These are phyloP conservation scores for Polydrusus pterygomalis DNA, from an alignment of 2,888 invertebrate species.

Conservation along the genomic window DNA sequence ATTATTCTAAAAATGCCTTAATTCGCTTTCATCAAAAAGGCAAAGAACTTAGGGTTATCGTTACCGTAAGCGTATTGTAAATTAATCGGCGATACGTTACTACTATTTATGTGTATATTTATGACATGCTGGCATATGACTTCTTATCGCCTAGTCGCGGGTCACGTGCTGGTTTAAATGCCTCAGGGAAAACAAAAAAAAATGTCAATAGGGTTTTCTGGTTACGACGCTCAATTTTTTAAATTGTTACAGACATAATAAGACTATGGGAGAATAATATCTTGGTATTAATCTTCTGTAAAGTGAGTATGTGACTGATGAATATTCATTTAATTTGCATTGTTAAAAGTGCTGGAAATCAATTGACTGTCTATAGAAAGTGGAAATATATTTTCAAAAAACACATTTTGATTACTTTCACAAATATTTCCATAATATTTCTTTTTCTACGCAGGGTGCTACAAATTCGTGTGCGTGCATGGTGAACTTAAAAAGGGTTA, in stretches of 20 bases:
- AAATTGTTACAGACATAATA: background rate
- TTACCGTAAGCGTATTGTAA: background rate
- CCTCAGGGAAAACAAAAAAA: constrained; percentile 22
- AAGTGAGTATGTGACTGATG: background rate
- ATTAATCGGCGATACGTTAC: background rate
- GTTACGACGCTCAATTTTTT: background rate
- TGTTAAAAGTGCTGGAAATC: too few relatives aligned
- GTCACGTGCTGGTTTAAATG: constrained; percentile 53
- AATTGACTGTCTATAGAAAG: too few relatives aligned
- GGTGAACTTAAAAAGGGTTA: too few relatives aligned
- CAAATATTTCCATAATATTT: too few relatives aligned
- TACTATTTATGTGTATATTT: background rate
- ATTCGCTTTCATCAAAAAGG: too few relatives aligned
- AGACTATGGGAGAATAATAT: constrained; percentile 7
- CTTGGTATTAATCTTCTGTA: background rate
- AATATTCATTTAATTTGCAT: background rate
- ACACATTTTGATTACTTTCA: too few relatives aligned
- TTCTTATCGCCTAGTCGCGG: constrained; percentile 59
- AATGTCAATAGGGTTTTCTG: constrained; percentile 2
- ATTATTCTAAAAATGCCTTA: too few relatives aligned
- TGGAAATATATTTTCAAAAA: too few relatives aligned
- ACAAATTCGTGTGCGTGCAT: too few relatives aligned
- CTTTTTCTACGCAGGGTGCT: too few relatives aligned
- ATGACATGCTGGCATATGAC: constrained; percentile 40
- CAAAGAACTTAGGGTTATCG: background rate